Percentiles rank a stretch among this genome's conserved stretches.
These are phyloP conservation scores for Dicycla oo DNA, from an alignment of 2,888 invertebrate species.

Conservation along the genomic window DNA sequence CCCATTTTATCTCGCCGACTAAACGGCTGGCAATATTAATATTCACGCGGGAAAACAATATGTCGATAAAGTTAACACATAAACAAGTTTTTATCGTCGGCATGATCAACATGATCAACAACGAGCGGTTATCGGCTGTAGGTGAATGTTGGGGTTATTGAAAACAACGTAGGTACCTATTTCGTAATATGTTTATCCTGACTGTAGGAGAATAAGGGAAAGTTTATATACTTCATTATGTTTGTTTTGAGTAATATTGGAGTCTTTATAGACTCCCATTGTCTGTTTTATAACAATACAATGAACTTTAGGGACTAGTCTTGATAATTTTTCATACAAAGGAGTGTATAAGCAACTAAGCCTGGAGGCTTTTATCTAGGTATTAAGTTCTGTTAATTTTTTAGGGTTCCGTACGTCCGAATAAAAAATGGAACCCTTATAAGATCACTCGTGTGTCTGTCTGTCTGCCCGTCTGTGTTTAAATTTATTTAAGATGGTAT, in stretches of 20 bases:
- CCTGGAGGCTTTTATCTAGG: too few species aligned
- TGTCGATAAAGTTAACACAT: conserved; percentile 49
- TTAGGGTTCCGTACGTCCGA: too few species aligned
- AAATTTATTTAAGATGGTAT: too few species aligned
- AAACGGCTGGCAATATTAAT: conserved; percentile 42
- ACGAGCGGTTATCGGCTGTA: conserved; percentile 22
- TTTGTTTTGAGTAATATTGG: not conserved
- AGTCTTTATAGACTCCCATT: not conserved
- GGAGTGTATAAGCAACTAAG: not conserved
- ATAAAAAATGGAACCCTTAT: too few species aligned
- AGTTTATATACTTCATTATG: not conserved
- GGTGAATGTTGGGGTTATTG: conserved; percentile 30
- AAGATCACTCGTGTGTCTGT: too few species aligned
- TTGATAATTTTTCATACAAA: too few species aligned
- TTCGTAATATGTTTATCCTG: not conserved
- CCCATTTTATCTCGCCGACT: conserved; percentile 2
- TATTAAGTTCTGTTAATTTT: too few species aligned
- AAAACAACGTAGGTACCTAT: conserved; percentile 13
- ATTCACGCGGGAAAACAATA: conserved; percentile 46
- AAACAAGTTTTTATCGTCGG: conserved; percentile 56
- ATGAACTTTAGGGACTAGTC: not conserved
- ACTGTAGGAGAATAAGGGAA: not conserved
- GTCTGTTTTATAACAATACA: not conserved
- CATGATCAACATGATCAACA: conserved; percentile 50
- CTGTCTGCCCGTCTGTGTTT: too few species aligned